Percentiles rank a stretch among this genome's conserved stretches.
Conservation (phyloP, 2,888 invertebrate species). For the Euclidia mi region DNA sequence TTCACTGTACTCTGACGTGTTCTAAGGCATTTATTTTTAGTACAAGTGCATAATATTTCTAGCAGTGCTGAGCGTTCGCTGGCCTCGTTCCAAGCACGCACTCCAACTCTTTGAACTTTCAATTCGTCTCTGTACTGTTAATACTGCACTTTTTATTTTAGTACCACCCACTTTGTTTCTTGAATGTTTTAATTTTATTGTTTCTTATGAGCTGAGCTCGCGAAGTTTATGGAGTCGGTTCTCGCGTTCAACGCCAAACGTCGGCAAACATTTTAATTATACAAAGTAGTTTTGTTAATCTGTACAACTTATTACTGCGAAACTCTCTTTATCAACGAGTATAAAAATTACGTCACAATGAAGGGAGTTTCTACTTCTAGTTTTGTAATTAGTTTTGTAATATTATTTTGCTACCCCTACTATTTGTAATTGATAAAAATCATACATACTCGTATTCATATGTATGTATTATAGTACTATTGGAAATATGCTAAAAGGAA, state of each 20-base stretch:
- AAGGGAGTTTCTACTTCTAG: too few species aligned
- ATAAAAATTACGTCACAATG: too few species aligned
- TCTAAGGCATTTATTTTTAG: neutral
- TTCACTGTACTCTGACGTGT: neutral
- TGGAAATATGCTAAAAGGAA: too few species aligned
- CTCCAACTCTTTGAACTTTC: constrained; percentile 50
- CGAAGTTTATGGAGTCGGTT: neutral
- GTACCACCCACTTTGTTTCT: constrained; percentile 9
- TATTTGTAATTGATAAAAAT: too few species aligned
- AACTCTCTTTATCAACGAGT: too few species aligned
- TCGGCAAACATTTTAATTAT: neutral
- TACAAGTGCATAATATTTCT: neutral
- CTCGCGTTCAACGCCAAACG: neutral
- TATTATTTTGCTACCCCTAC: too few species aligned
- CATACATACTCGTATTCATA: too few species aligned
- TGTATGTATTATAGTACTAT: too few species aligned
- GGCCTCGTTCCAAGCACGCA: constrained; percentile 47
- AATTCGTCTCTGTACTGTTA: constrained; percentile 42
- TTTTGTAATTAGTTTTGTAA: too few species aligned
- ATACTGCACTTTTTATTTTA: constrained; percentile 14
- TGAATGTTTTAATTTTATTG: constrained; percentile 10
- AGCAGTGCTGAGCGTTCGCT: constrained; percentile 33
- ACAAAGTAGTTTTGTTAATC: too few species aligned
- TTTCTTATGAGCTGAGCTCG: neutral
- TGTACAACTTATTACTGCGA: too few species aligned